These are phyloP conservation scores for Drosophila eugracilis DNA, from an alignment of 1,140 invertebrate genomes.

Conservation along the genomic window DNA sequence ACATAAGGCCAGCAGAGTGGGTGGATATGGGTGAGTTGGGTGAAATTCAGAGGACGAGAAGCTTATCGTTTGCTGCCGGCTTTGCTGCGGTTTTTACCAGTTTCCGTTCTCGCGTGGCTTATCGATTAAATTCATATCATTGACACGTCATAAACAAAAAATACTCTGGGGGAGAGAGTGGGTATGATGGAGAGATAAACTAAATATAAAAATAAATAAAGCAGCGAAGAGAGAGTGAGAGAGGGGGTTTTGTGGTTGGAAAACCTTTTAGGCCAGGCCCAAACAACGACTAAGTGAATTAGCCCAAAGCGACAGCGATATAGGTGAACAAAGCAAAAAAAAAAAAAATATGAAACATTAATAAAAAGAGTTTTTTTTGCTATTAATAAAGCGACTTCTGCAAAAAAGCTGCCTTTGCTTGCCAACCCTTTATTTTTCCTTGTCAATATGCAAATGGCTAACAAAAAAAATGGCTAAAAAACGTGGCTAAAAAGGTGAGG, in stretches of 20 bases:
- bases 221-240: neutral
- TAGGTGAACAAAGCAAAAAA: conserved; percentile 23
- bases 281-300: conserved; percentile 46
- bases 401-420: conserved; percentile 2
- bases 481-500: conserved; percentile 11
- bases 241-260: conserved; percentile 35
- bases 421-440: conserved; percentile 24
- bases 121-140: conserved; percentile 55
- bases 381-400: conserved; percentile 22
- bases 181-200: conserved; percentile 19
- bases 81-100: conserved; percentile 41
- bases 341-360: conserved; percentile 33
- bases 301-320: conserved; percentile 28
- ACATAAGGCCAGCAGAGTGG: neutral
- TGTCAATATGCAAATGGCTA: conserved; percentile 63
- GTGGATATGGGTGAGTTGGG: neutral
- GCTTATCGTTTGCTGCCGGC: conserved; percentile 43
- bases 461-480: neutral
- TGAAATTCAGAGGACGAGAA: conserved; percentile 13
- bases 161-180: conserved; percentile 5
- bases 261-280: conserved; percentile 42
- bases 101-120: conserved; percentile 46
- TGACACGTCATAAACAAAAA: conserved; percentile 51
- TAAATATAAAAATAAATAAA: conserved; percentile 50
- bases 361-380: conserved; percentile 40